These are phyloP conservation scores for Petromus typicus DNA, from an alignment of 2,113 vertebrate species.

Conservation along the genomic window DNA sequence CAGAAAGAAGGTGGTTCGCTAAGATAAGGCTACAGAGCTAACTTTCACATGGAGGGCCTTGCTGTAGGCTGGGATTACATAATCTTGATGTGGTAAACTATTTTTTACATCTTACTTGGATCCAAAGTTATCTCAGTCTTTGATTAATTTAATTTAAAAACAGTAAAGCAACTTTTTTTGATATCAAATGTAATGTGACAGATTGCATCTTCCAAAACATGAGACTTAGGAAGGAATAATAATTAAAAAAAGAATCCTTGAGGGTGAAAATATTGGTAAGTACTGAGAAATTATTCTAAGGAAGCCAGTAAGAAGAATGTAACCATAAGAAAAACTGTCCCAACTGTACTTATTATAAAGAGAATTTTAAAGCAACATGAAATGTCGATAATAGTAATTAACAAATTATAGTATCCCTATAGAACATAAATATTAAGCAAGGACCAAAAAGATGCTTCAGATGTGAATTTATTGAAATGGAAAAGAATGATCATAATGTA, in stretches of 20 bases:
- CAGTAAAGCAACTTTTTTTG: background rate
- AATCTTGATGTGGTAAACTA: background rate
- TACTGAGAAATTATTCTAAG: slow-evolving; percentile 28
- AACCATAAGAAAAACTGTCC: background rate
- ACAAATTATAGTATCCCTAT: background rate
- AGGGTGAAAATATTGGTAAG: background rate
- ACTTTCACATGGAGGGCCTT: background rate
- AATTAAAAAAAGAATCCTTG: slow-evolving; percentile 3
- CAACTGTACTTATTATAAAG: background rate
- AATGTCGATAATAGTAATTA: background rate
- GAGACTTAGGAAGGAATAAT: background rate
- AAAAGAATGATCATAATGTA: background rate
- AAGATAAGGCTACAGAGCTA: background rate
- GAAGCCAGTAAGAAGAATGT: background rate
- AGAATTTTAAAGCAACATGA: slow-evolving; percentile 16
- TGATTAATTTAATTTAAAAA: background rate
- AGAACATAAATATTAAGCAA: background rate
- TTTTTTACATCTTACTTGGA: background rate
- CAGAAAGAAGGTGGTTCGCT: background rate
- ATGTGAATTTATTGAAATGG: background rate
- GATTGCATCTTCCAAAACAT: slow-evolving; percentile 37
- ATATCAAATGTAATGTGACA: background rate
- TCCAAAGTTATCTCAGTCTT: slow-evolving; percentile 33
- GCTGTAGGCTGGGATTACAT: slow-evolving; percentile 19
- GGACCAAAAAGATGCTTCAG: background rate